Evolutionary conservation across 2,888 invertebrate species (phyloP), one percentile per base, ranked within the genome.

Genomic region (Spodoptera picta): DNA sequence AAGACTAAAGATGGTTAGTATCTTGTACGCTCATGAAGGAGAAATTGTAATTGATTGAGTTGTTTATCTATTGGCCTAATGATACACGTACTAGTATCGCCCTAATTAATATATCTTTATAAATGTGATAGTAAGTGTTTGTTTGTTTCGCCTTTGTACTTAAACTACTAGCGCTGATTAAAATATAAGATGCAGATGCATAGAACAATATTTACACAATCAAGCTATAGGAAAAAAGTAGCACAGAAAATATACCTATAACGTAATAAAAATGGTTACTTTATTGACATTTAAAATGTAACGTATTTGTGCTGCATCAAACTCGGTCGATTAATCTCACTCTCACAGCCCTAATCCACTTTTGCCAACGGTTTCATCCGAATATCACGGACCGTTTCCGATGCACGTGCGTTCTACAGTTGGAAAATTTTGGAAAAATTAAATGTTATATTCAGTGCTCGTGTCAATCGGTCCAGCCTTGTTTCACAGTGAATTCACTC

Each of bases 401-500:
- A 53, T 57, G 53, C 69, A 73, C 53, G 36, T 59, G 50, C 48
- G 48, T n/a, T 44, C 23, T 27, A 53, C 52, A 58, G 54, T 31
- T n/a, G 47, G 23, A 45, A 51, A 44, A 54, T 59, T 36, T 64
- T 71, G 57, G 76, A 67, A 77, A 77, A 79, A 70, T 76, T 61
- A 63, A 70, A 72, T 71, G 65, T 65, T 70, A 64, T 81, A 82
- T 83, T 80, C 76, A 75, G 63, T 77, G 73, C 67, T 69, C 78
- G 66, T 79, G 77, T 79, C 79, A 73, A 60, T 72, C 63, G 71
- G 75, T 74, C 82, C 78, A 75, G 81, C 69, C 85, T 85, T 81
- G 86, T 88, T 90, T 86, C 84, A 87, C 89, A 87, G 85, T 84
- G 82, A 76, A 84, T 87, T 86, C 86, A 81, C 86, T 87, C 86